Base-by-base conservation (phyloP, 1,140 invertebrate species). In the Amphibalanus amphitrite region DNA sequence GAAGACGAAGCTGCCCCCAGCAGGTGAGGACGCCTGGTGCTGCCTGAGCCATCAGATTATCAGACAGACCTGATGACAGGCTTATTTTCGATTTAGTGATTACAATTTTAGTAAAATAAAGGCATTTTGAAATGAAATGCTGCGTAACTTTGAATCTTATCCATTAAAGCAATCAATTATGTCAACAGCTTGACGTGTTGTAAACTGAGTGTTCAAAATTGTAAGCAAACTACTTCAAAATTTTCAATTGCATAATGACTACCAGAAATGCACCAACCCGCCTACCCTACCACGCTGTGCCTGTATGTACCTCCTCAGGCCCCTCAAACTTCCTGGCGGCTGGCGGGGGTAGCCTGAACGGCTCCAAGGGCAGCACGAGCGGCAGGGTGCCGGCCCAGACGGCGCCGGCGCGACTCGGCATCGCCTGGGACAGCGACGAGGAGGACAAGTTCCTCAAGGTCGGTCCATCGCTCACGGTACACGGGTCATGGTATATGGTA, bases 1-100 rank as follows among this genome's bases (percentile, higher is more conserved):
- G n/a, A 83, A 85, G 76, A 89, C 86, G 15, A 86, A 86, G 79
- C 79, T 91, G 68, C 89, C 89, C 47, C 84, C 86, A 47, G 83
- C 86, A 75, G 85, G 84, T 83, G 75, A 74, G 73, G 71, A n/a
- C n/a, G 40, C 47, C n/a, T n/a, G n/a, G n/a, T n/a, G n/a, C n/a
- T n/a, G n/a, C n/a, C n/a, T n/a, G n/a, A n/a, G n/a, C n/a, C n/a
- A n/a, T n/a, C n/a, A n/a, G n/a, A n/a, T n/a, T n/a, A n/a, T n/a
- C n/a, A n/a, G n/a, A n/a, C n/a, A n/a, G n/a, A n/a, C n/a, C n/a
- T n/a, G n/a, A n/a, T n/a, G n/a, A n/a, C n/a, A n/a, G n/a, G n/a
- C n/a, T n/a, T n/a, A n/a, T n/a, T n/a, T n/a, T n/a, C n/a, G n/a
- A n/a, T n/a, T n/a, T n/a, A n/a, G n/a, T n/a, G n/a, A n/a, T n/a